A percentile compares a stretch with the other conserved stretches of the same genome.
phyloP scores from a whole-genome alignment of 2,113 vertebrate species.

The Scopus umbretta region DNA sequence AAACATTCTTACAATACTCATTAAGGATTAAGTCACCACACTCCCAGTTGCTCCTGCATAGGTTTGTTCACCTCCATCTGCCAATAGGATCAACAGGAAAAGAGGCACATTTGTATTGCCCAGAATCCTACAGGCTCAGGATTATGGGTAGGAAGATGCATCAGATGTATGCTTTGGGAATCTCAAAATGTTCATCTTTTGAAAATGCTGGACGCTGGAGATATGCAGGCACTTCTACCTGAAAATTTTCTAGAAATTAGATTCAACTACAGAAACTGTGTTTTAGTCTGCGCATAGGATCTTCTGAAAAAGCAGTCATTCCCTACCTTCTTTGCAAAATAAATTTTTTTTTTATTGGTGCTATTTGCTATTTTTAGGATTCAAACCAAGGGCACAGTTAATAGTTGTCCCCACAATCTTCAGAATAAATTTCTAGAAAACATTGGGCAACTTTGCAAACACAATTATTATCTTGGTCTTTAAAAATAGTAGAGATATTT shows the following conservation, averaged over 20 bases:
- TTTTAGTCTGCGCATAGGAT: neutral
- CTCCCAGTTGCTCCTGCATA: neutral
- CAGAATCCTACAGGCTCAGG: neutral
- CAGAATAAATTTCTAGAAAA: neutral
- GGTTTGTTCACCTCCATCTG: neutral
- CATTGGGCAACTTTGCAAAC: neutral
- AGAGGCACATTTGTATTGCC: neutral
- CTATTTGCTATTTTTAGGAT: neutral
- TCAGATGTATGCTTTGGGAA: neutral
- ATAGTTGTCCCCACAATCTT: neutral
- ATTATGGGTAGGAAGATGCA: neutral
- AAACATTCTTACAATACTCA: neutral
- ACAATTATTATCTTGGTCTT: neutral
- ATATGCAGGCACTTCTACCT: neutral
- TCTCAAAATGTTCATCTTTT: neutral
- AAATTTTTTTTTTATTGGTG: neutral
- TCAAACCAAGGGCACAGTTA: neutral
- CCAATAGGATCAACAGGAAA: neutral
- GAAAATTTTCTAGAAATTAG: neutral
- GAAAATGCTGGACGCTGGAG: neutral
- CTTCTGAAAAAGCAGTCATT: neutral
- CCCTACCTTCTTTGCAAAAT: neutral
- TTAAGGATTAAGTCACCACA: neutral
- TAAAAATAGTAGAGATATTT: neutral
- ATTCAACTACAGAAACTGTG: neutral